Evolutionary conservation across 1,140 invertebrate species (phyloP).

Genomic region (Oryzaephilus surinamensis): DNA sequence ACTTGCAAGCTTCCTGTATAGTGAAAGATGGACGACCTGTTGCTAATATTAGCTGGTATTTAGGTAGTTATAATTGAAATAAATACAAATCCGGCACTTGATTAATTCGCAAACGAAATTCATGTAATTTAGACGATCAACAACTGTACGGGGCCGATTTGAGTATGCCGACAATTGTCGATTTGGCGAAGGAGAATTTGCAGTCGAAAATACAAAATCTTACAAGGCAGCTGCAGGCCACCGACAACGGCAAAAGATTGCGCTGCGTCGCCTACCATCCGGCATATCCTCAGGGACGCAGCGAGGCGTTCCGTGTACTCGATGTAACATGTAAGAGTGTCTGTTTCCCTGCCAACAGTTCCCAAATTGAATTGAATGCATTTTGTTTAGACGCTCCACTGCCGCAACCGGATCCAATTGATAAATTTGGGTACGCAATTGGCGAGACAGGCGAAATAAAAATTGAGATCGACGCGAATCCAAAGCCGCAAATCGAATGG

Average conservation of each 20-base stretch:
- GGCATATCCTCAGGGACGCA: slow-evolving; percentile 39
- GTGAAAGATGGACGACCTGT: slow-evolving; percentile 55
- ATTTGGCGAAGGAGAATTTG: slow-evolving; percentile 38
- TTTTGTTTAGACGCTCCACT: slow-evolving; percentile 50
- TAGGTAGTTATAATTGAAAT: too few species aligned
- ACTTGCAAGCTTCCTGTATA: slow-evolving; percentile 51
- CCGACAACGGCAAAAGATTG: slow-evolving; percentile 52
- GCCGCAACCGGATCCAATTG: slow-evolving; percentile 39
- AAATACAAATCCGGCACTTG: too few species aligned
- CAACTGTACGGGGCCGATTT: slow-evolving; percentile 43
- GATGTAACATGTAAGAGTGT: slow-evolving; percentile 52
- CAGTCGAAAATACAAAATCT: slow-evolving; percentile 52
- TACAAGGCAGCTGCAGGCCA: slow-evolving; percentile 45
- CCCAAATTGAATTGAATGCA: not conserved
- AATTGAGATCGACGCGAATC: slow-evolving; percentile 57
- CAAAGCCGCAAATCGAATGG: slow-evolving; percentile 55
- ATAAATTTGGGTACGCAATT: slow-evolving; percentile 59
- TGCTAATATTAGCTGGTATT: slow-evolving; percentile 58
- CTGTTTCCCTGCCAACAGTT: too few species aligned
- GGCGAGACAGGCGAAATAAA: slow-evolving; percentile 55
- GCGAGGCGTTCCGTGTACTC: slow-evolving; percentile 40
- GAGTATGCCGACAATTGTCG: slow-evolving; percentile 39
- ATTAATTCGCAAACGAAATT: too few species aligned
- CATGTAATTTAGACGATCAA: slow-evolving; percentile 46
- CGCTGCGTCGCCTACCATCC: slow-evolving; percentile 56